Evolutionary conservation across 2,797 vertebrate species (phyloP), one percentile per base, ranked within the genome.

Genomic region (Enteromius afrohamiltoni): DNA sequence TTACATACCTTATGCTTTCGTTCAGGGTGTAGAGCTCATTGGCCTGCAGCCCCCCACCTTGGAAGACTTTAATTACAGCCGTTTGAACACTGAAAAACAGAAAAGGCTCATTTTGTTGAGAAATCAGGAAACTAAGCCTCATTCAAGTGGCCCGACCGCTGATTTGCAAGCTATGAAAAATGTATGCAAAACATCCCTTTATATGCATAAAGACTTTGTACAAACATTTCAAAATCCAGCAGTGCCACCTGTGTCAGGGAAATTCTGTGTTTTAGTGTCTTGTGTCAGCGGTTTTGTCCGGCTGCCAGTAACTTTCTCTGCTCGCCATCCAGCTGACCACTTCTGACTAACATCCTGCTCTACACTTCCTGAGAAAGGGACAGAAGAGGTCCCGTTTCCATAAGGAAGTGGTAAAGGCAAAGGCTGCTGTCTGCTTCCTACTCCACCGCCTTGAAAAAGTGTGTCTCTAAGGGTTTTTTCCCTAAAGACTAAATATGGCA

Each of bases 41-140:
- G 65, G 88, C 88, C 91, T 97, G 96, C 87, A 99, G 89, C 53
- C 93, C 94, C 82, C 95, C 96, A 5, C 97, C 97, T 93, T 97
- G 95, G 91, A 99, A 99, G 74, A 99, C 97, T 47, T 97, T 97
- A 91, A 98, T 96, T 90, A 99, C 97, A 7, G 97, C 97, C 58
- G 95, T 96, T 88, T 99, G 98, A 87, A 99, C 97, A 0, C 97
- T 99, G 93, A 62, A 79, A 85, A 83, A 90, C 37, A 86, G 34
- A 77, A 78, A 76, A 37, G 26, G 69, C 14, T 68, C 26, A 64
- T 17, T 64, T 64, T 17, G 23, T 17, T 17, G 26, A 65, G 29
- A 19, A 65, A 65, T 34, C 29, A 81, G 68, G 19, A 85, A 76
- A 71, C 58, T 40, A 82, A 49, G 34, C 17, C 31, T 34, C 26